These are phyloP conservation scores for Cotesia vestalis DNA, from an alignment of 1,140 invertebrate genomes.

Conservation along the genomic window DNA sequence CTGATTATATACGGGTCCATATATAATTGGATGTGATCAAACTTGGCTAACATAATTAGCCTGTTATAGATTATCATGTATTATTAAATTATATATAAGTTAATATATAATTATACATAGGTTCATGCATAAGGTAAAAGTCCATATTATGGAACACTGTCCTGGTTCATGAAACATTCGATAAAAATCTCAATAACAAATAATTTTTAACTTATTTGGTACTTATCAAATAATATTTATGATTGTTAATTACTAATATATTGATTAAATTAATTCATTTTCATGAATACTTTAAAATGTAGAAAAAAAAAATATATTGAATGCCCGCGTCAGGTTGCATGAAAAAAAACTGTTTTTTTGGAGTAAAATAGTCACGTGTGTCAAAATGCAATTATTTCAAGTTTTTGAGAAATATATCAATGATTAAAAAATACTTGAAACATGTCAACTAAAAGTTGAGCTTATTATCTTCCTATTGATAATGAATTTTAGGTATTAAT, in stretches of 20 bases:
- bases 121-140: constrained; percentile 1
- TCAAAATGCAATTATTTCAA: background rate
- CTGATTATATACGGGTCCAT: no score
- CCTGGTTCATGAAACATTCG: background rate
- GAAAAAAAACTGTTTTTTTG: background rate
- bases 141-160: constrained; percentile 8
- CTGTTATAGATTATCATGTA: no score
- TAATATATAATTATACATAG: no score
- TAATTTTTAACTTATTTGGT: constrained; percentile 9
- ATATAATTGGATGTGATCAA: no score
- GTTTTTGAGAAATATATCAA: constrained; percentile 10
- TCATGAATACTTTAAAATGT: background rate
- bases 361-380: background rate
- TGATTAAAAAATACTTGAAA: constrained; percentile 8
- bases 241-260: constrained; percentile 6
- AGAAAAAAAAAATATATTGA: constrained; percentile 11
- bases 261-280: constrained; percentile 12
- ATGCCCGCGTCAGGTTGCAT: background rate
- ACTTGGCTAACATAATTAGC: no score
- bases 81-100: no score
- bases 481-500: constrained; percentile 7
- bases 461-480: constrained; percentile 9
- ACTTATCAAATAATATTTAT: constrained; percentile 7
- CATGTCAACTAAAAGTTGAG: constrained; percentile 1
- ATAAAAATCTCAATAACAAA: constrained; percentile 7